Base-by-base conservation (phyloP, 2,113 vertebrate genomes). In the Xerus inauris region DNA sequence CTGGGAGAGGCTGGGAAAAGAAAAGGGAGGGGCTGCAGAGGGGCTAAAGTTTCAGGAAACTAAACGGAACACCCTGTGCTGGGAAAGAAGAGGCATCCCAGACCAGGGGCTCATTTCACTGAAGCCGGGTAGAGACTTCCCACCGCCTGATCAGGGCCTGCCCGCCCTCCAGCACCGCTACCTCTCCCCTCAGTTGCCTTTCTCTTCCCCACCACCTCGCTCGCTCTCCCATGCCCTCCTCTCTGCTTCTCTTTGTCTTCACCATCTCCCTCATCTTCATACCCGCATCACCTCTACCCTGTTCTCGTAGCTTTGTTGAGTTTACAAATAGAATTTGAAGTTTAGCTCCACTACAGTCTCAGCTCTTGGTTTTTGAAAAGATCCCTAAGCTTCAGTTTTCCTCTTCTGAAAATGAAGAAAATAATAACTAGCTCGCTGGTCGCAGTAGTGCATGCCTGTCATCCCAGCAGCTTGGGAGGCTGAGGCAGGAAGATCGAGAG, bases 1-100 rank as follows among this genome's bases (percentile, higher is more conserved):
- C 97, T 98, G 98, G 98, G 97, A 98, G 98, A 98, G 98, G 97
- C 98, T 98, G 98, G 98, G 98, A 98, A 93, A 97, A 97, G 97
- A 95, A 79, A n/a, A 88, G 95, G 92, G 35, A 67, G 76, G 64
- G 26, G 6, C 14, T 3, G 19, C 1, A 0, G 69, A 45, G 75
- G 14, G 72, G 77, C 91, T 75, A 51, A 20, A 1, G 0, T 95
- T 96, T 98, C 98, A 92, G 97, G 98, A 98, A 98, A 97, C 98
- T 59, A 92, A 98, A 97, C 65, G 80, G 97, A 98, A 97, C 94
- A 96, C 97, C 98, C 96, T 97, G 97, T 97, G 85, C 96, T 97
- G 91, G 94, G 91, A 97, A 98, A 97, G 95, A 87, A 96, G 92
- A 96, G 95, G 98, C 92, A 85, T 98, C 98, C 97, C 94, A 98